A percentile compares a stretch with the other conserved stretches of the same genome.
phyloP scores from a whole-genome alignment of 2,113 vertebrate genomes.

The Peromyscus leucopus region DNA sequence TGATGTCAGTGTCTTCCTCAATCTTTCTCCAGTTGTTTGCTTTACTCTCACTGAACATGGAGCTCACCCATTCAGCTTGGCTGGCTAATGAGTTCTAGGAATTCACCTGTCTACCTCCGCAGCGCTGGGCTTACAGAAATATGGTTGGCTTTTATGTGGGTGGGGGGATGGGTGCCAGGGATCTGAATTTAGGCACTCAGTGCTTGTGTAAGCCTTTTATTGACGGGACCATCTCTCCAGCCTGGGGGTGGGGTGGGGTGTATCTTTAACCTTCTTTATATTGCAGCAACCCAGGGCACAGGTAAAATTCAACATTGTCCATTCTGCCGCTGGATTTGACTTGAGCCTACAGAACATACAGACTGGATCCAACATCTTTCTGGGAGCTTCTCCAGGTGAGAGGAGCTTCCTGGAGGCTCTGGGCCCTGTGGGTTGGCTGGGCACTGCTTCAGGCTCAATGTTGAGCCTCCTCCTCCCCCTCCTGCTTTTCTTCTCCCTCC shows the following conservation, averaged over 20 bases:
- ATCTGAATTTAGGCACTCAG: background rate
- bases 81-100: background rate
- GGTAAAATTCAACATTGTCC: background rate
- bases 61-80: background rate
- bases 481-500: background rate
- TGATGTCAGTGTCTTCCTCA: background rate
- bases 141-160: background rate
- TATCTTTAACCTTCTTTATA: background rate
- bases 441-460: background rate
- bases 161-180: background rate
- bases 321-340: background rate
- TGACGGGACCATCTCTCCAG: background rate
- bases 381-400: background rate
- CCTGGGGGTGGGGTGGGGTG: background rate
- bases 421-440: rapidly evolving
- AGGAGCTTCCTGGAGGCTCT: background rate
- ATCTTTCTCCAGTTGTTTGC: background rate
- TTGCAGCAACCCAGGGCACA: background rate
- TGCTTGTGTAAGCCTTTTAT: background rate
- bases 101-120: background rate
- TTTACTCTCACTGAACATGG: background rate
- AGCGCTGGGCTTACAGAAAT: background rate
- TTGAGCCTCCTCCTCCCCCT: background rate
- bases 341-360: background rate
- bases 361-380: background rate